Conservation (phyloP, 2,888 invertebrate genomes). For the Blastobasis lacticolella region DNA sequence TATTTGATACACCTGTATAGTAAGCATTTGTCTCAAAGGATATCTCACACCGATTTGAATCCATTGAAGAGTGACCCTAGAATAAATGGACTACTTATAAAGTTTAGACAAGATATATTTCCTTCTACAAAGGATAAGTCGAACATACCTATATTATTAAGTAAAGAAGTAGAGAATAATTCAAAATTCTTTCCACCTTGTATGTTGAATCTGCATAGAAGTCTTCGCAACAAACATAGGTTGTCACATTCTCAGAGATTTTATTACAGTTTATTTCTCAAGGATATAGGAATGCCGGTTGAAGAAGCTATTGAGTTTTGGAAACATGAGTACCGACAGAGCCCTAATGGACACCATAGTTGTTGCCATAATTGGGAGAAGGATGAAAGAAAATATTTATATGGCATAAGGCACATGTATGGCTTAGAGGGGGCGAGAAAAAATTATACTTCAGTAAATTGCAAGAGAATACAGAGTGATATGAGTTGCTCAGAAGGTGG, state of each 20-base stretch:
- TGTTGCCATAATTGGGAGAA: conserved; percentile 79
- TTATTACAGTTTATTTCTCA: conserved; percentile 80
- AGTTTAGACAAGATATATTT: conserved; percentile 29
- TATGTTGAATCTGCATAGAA: conserved; percentile 76
- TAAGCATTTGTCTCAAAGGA: conserved; percentile 46
- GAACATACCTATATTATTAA: conserved; percentile 24
- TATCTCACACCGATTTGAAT: conserved; percentile 33
- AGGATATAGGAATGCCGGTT: conserved; percentile 80
- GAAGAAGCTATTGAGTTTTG: conserved; percentile 78
- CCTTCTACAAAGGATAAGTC: conserved; percentile 19
- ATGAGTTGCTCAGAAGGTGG: conserved; percentile 73
- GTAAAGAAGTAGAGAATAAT: conserved; percentile 53
- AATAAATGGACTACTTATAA: conserved; percentile 39
- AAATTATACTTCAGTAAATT: conserved; percentile 75
- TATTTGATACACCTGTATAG: conserved; percentile 61
- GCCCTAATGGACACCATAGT: conserved; percentile 48
- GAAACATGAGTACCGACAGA: conserved; percentile 76
- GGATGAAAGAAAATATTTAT: conserved; percentile 76
- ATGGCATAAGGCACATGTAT: conserved; percentile 82
- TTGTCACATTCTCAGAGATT: conserved; percentile 78
- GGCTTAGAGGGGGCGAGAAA: conserved; percentile 80
- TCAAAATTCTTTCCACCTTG: conserved; percentile 75
- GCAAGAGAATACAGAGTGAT: conserved; percentile 74
- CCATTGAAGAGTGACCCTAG: conserved; percentile 46
- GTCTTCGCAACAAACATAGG: conserved; percentile 72